A percentile compares a stretch with the other conserved stretches of the same genome.
Conservation (phyloP, 2,888 invertebrate genomes). For the Autographa pulchrina region DNA sequence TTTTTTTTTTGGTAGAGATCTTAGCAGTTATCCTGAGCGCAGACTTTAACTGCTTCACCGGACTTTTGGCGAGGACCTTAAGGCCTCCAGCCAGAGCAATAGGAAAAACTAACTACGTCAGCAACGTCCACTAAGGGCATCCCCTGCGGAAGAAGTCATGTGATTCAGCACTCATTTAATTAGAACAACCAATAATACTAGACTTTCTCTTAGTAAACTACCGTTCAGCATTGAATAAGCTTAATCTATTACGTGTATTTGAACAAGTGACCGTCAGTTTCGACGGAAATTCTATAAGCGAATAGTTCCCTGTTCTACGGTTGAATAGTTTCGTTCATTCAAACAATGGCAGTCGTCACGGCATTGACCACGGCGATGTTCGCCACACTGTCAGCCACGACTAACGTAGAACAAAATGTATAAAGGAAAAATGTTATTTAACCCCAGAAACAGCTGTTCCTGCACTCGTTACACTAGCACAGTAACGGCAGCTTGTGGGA, state of each 20-base stretch:
- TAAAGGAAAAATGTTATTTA: conserved; percentile 38
- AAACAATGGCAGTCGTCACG: conserved; percentile 69
- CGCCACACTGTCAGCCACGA: conserved; percentile 66
- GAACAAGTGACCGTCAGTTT: conserved; percentile 43
- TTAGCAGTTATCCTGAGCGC: too few relatives aligned
- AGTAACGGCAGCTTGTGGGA: conserved; percentile 31
- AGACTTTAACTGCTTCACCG: too few relatives aligned
- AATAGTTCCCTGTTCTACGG: conserved; percentile 51
- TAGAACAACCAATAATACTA: neutral
- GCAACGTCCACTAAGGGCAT: too few relatives aligned
- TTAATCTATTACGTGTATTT: conserved; percentile 12
- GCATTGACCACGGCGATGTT: conserved; percentile 66
- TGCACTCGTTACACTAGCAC: conserved; percentile 21
- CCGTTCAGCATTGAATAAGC: conserved; percentile 4
- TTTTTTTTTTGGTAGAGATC: too few relatives aligned
- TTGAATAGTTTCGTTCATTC: conserved; percentile 56
- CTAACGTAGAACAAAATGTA: conserved; percentile 25
- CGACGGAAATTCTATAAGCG: conserved; percentile 40
- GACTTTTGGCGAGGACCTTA: too few relatives aligned
- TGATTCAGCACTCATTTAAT: neutral
- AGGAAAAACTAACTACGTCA: too few relatives aligned
- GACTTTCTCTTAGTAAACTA: neutral
- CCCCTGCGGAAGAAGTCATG: neutral
- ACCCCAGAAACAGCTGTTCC: conserved; percentile 46
- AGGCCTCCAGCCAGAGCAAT: too few relatives aligned